Percentiles rank a stretch among this genome's conserved stretches.
These are phyloP conservation scores for Momotus momota DNA, from an alignment of 2,797 vertebrate species.

Conservation along the genomic window DNA sequence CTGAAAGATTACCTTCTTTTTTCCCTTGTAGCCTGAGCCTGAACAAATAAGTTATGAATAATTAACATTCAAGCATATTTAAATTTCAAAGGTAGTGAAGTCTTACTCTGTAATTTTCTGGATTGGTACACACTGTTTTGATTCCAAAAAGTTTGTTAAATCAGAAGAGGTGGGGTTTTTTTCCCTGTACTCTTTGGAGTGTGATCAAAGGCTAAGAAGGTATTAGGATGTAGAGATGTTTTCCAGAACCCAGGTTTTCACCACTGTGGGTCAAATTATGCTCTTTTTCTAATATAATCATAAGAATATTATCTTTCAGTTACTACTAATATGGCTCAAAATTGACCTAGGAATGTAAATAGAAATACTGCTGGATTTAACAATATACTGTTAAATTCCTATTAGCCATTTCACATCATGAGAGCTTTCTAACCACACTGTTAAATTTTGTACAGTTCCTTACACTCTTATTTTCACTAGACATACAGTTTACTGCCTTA, in stretches of 20 bases:
- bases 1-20: not conserved
- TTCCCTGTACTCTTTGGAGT: conserved; percentile 1
- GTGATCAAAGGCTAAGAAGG: conserved; percentile 17
- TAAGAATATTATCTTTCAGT: not conserved
- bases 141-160: conserved; percentile 54
- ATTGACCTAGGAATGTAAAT: not conserved
- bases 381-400: not conserved
- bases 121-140: conserved; percentile 46
- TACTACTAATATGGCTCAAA: not conserved
- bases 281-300: not conserved
- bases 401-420: not conserved
- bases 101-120: conserved; percentile 41
- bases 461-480: conserved; percentile 2
- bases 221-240: not conserved
- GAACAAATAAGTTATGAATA: conserved; percentile 57
- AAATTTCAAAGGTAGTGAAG: conserved; percentile 57
- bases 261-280: not conserved
- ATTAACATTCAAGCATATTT: conserved; percentile 38
- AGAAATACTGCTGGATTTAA: not conserved
- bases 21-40: not conserved
- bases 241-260: not conserved
- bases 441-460: not conserved
- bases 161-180: not conserved
- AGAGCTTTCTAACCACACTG: not conserved
- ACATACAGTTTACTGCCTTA: not conserved